These are phyloP conservation scores for Coelogynopora nodosa DNA, from an alignment of 2,888 invertebrate genomes.

Conservation along the genomic window DNA sequence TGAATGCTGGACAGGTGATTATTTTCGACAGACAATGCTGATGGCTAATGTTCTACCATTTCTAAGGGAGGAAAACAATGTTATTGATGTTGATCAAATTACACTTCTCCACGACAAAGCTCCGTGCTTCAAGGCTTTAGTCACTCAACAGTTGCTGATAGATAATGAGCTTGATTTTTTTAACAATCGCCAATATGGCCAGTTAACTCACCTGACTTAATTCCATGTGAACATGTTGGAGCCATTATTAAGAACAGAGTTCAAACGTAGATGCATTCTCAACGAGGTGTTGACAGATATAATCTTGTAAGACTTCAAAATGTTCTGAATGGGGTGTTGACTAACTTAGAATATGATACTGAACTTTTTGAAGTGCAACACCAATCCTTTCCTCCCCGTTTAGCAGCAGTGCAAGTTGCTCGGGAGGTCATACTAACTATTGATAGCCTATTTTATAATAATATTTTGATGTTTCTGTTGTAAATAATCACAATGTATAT, in stretches of 20 bases:
- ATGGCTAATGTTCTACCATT: not conserved
- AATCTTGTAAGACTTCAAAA: not conserved
- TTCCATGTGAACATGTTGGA: not conserved
- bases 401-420: not conserved
- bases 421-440: not conserved
- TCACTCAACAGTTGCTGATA: not conserved
- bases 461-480: no score
- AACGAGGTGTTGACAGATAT: not conserved
- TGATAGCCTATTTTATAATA: no score
- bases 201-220: not conserved
- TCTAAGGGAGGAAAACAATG: not conserved
- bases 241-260: not conserved
- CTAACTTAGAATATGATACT: not conserved
- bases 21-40: not conserved
- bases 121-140: not conserved
- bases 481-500: not conserved
- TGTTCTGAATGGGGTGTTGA: not conserved
- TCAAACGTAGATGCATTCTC: no score
- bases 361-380: not conserved
- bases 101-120: not conserved
- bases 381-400: not conserved
- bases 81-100: not conserved
- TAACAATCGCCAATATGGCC: not conserved
- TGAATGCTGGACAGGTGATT: not conserved
- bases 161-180: not conserved